A percentile compares a stretch with the other conserved stretches of the same genome.
Conservation (phyloP, 2,888 invertebrate species). For the Mongoloraphidia duomilia region DNA sequence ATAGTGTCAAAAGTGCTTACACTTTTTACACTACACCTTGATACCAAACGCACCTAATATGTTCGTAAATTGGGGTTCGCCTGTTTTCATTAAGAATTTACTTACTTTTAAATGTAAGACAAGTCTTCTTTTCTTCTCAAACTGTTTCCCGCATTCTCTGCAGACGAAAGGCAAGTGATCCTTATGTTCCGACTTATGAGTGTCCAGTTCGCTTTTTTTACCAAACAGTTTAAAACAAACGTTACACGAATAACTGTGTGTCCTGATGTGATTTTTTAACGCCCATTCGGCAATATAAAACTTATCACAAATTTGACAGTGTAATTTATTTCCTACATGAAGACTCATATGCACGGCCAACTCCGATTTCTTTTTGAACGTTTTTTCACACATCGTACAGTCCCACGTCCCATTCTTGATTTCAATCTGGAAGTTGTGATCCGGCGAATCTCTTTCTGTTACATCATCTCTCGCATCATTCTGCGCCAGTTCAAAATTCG, state of each 20-base stretch:
- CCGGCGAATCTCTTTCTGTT: not conserved
- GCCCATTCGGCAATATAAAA: constrained; percentile 1
- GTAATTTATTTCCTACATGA: not conserved
- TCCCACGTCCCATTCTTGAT: too few species aligned
- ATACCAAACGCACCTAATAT: too few species aligned
- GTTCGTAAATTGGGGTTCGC: too few species aligned
- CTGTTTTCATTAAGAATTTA: not conserved
- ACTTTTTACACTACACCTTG: too few species aligned
- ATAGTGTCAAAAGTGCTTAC: too few species aligned
- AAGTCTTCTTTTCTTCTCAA: constrained; percentile 16
- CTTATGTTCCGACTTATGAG: constrained; percentile 11
- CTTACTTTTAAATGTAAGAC: constrained; percentile 15
- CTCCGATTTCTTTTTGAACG: too few species aligned
- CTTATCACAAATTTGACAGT: constrained; percentile 2
- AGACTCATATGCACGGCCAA: too few species aligned
- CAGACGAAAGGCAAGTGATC: constrained; percentile 16
- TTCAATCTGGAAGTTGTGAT: too few species aligned
- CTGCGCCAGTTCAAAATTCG: not conserved
- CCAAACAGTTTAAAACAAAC: constrained; percentile 1
- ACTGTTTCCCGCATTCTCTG: constrained; percentile 15
- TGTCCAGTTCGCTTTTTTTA: constrained; percentile 3
- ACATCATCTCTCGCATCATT: not conserved
- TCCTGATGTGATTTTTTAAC: not conserved
- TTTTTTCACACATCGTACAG: too few species aligned
- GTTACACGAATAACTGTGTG: constrained; percentile 1